Base-by-base conservation (phyloP, 2,888 invertebrate genomes). In the Baronia brevicornis region DNA sequence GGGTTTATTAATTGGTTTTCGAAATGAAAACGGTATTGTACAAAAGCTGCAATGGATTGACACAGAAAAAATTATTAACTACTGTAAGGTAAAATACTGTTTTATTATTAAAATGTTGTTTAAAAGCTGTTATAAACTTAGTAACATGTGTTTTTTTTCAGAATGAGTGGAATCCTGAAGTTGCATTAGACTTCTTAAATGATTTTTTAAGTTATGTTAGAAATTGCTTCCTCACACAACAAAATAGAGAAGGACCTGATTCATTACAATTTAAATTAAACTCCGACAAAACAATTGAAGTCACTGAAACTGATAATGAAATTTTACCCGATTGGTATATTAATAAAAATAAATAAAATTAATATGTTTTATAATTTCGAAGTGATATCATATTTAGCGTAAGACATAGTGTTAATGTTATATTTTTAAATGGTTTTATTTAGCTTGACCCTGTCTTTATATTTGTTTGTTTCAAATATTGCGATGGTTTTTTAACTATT, bases 281-380 rank as follows among this genome's bases (percentile, higher is more conserved):
- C 35, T 30, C 44, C 14, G 31, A 36, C 8, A 47, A 44, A 36
- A 44, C 38, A 25, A 51, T 47, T 6, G 34, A 30, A 18, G 33
- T 43, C 14, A 41, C 24, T 14, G 40, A 36, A 28, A 43, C 43
- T 36, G 12, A 31, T 4, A 24, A 30, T 8, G 29, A 37, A 21
- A 51, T 61, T 38, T 50, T 63, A 45, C 59, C 60, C 3, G 37
- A 39, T 17, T 63, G 62, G 62, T 63, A 46, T 47, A 31, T 27
- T 13, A 21, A 21, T 28, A n/a, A n/a, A n/a, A n/a, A n/a, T n/a
- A n/a, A n/a, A n/a, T n/a, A n/a, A n/a, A n/a, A n/a, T n/a, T n/a
- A n/a, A n/a, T n/a, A n/a, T n/a, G n/a, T n/a, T n/a, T n/a, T n/a
- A n/a, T n/a, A n/a, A n/a, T n/a, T n/a, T n/a, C n/a, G n/a, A n/a